A percentile compares a stretch with the other conserved stretches of the same genome.
Evolutionary conservation across 2,113 vertebrate species (phyloP).

Genomic region (Caloenas nicobarica): DNA sequence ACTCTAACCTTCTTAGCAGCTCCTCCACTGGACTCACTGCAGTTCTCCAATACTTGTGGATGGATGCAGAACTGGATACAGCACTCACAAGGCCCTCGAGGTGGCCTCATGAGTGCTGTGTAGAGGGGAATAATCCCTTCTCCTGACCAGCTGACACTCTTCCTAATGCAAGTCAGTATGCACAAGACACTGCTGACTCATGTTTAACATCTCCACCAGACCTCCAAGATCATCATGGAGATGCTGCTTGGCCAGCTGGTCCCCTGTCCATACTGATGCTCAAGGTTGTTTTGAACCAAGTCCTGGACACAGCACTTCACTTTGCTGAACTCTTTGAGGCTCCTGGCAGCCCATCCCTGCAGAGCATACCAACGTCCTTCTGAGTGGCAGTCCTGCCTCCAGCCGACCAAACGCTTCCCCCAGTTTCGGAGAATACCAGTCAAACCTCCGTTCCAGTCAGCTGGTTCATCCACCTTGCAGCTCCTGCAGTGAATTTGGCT

Average conservation of each 20-base stretch:
- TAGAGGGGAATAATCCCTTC: not conserved
- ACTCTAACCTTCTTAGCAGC: not conserved
- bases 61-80: not conserved
- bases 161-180: not conserved
- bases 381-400: not conserved
- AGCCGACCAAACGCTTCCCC: not conserved
- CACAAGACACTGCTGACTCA: not conserved
- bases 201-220: not conserved
- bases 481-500: not conserved
- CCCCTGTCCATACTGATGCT: not conserved
- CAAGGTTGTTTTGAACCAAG: not conserved
- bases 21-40: not conserved
- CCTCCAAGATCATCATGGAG: not conserved
- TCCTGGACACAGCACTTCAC: not conserved
- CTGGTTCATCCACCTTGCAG: not conserved
- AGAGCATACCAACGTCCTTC: not conserved
- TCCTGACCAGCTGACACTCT: not conserved
- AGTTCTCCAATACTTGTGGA: not conserved
- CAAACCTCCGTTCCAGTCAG: not conserved
- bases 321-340: not conserved
- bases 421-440: not conserved
- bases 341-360: not conserved
- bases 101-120: not conserved
- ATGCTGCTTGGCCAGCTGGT: not conserved
- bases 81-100: too few relatives aligned